These are phyloP conservation scores for Cynodonichthys magdalenae DNA, from an alignment of 2,797 vertebrate genomes.

Conservation along the genomic window DNA sequence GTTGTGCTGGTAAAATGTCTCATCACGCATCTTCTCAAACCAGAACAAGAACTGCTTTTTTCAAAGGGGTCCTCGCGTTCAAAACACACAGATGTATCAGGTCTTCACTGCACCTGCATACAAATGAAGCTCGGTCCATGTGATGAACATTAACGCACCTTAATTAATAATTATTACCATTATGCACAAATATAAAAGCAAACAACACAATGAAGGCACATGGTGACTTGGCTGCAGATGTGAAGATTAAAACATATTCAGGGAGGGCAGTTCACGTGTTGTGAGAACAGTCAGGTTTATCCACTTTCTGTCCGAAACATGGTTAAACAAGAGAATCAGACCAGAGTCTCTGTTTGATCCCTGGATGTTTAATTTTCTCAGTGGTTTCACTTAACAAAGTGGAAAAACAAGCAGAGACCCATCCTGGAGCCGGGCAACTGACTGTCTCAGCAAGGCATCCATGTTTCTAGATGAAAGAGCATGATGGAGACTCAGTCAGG, in stretches of 20 bases:
- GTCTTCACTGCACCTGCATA: conserved; percentile 6
- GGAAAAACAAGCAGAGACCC: conserved; percentile 30
- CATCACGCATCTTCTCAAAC: neutral
- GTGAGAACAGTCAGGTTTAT: neutral
- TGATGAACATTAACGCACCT: conserved; percentile 4
- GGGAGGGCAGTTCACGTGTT: neutral
- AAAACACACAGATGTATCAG: conserved; percentile 12
- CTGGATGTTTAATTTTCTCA: conserved; percentile 46
- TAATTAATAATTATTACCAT: too few species aligned
- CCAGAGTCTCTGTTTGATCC: conserved; percentile 17
- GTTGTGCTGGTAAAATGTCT: neutral
- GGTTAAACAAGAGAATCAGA: conserved; percentile 21
- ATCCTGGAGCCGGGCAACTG: conserved; percentile 20
- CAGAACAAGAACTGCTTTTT: conserved; percentile 14
- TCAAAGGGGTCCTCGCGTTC: conserved; percentile 1
- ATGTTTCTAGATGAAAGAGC: too few species aligned
- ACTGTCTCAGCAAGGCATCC: conserved; percentile 30
- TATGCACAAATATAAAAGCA: conserved; percentile 10
- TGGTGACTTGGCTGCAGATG: neutral
- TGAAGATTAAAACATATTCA: neutral
- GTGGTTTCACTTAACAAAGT: conserved; percentile 25
- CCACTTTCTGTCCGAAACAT: too few species aligned
- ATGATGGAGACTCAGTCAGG: neutral
- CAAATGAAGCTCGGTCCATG: conserved; percentile 15
- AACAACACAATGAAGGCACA: conserved; percentile 4